Evolutionary conservation across 2,113 vertebrate species (phyloP).

Genomic region (Proteles cristata): DNA sequence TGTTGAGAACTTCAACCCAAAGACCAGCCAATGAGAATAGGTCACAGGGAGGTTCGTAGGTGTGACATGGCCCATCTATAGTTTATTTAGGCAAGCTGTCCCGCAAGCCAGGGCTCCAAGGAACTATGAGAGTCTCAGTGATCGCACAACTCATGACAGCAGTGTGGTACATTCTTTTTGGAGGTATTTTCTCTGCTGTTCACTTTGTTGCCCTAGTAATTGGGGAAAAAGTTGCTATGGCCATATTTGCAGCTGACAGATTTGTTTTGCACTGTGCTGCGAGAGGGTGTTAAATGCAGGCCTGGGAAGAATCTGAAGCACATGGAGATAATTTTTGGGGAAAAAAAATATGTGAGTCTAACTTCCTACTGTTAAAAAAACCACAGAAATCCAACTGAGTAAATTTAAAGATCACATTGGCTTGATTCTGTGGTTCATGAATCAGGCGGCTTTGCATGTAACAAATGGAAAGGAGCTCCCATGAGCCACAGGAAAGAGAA

Average conservation of each 20-base stretch:
- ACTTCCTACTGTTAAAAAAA: neutral
- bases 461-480: neutral
- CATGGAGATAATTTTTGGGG: slow-evolving; percentile 4
- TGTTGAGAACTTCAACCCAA: neutral
- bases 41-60: neutral
- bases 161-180: neutral
- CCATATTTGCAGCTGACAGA: slow-evolving; percentile 63
- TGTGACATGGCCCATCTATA: no score
- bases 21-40: neutral
- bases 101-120: neutral
- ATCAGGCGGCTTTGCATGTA: neutral
- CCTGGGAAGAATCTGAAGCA: slow-evolving; percentile 32
- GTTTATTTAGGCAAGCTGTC: neutral
- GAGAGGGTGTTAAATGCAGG: slow-evolving; percentile 42
- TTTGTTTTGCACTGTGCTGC: slow-evolving; percentile 33
- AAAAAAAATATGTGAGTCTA: neutral
- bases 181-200: slow-evolving; percentile 68
- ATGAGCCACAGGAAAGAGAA: neutral
- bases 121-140: neutral
- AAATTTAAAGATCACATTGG: neutral
- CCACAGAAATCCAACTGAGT: neutral
- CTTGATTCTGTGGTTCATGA: neutral
- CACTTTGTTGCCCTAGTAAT: slow-evolving; percentile 63
- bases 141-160: neutral
- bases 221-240: slow-evolving; percentile 46